Evolutionary conservation across 2,797 vertebrate species (phyloP).

Genomic region (Neopelma chrysocephalum): DNA sequence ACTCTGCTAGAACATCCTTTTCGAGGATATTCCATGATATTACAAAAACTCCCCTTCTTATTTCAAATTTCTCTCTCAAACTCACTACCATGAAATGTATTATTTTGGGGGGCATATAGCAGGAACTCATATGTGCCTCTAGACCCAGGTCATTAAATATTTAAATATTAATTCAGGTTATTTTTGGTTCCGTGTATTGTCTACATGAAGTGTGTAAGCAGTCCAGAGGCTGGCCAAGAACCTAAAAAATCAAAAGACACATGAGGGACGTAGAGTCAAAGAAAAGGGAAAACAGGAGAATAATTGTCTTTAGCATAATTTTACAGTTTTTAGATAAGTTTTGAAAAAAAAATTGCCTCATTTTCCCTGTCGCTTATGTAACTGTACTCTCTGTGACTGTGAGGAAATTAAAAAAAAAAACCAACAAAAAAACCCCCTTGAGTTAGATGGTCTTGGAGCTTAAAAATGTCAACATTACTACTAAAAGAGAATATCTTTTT

Average conservation of each 20-base stretch:
- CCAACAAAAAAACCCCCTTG: rapidly evolving
- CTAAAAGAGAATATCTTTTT: neutral
- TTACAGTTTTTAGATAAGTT: neutral
- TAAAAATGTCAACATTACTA: neutral
- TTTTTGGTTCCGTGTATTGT: neutral
- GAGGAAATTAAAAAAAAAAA: neutral
- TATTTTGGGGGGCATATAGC: neutral
- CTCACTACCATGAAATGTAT: neutral
- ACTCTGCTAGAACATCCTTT: neutral
- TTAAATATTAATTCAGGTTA: neutral
- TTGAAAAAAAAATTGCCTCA: neutral
- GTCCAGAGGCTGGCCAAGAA: neutral
- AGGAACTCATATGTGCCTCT: neutral
- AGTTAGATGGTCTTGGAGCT: neutral
- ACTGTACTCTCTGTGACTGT: neutral
- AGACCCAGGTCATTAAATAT: neutral
- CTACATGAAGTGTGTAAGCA: neutral
- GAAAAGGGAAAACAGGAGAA: neutral
- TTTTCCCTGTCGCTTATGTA: neutral
- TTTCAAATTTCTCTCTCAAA: neutral
- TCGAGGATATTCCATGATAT: neutral
- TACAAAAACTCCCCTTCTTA: neutral
- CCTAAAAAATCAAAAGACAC: neutral
- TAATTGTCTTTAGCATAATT: neutral
- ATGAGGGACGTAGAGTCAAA: neutral